Base-by-base conservation (phyloP, 2,113 vertebrate genomes). In the Pollachius pollachius region DNA sequence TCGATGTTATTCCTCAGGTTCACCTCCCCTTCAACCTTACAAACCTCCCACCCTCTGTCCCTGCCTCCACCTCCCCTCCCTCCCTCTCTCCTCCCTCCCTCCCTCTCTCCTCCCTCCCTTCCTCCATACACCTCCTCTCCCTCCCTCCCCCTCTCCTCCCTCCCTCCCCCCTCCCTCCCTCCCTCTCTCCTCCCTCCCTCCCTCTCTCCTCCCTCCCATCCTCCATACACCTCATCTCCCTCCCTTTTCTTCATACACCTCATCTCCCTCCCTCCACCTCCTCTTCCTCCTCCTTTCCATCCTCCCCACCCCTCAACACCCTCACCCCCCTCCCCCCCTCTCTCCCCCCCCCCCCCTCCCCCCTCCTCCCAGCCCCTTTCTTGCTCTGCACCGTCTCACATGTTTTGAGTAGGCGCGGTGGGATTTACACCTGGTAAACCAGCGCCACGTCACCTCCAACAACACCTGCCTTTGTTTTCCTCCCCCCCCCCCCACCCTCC, bases 391-490 rank as follows among this genome's bases (percentile, higher is more conserved):
- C 4, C 66, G 17, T 61, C 59, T 72, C 12, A 64, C 60, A 63
- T 64, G 62, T 70, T 75, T 65, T 23, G 8, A 64, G 15, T 4
- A 27, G 12, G 1, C 27, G 4, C 12, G 30, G 15, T 63, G 72
- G 72, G 67, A 75, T 75, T 77, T 70, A 77, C 60, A 82, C 68
- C 69, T 84, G 56, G 62, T 57, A 76, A 66, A 65, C 57, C 18
- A 74, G 80, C 70, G 52, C 19, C 61, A 27, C 27, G 2, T 30
- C 57, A 12, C 67, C 61, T 25, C 65, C 67, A 67, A 12, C 23
- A 65, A 67, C 70, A 83, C 62, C 73, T 82, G 70, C 64, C 77
- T 74, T 82, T 81, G 77, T 79, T 81, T 65, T 74, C 69, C n/a
- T n/a, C 81, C 54, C 71, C 54, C 34, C 66, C 34, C 21, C 74